phyloP scores from a whole-genome alignment of 2,888 invertebrate species.

The Ceraclea dissimilis region DNA sequence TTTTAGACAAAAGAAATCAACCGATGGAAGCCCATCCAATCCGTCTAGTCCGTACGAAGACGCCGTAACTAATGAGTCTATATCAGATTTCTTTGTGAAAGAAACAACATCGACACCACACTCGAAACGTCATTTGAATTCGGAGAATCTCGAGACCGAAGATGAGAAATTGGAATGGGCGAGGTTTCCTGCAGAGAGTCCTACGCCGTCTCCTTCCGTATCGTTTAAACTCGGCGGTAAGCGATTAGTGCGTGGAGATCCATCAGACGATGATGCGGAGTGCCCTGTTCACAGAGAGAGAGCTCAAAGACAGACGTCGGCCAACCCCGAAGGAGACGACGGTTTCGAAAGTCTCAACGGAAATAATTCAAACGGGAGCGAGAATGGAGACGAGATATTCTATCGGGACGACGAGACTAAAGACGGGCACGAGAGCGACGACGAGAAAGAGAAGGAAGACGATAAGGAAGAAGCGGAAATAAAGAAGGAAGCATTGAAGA shows the following conservation, averaged over 20 bases:
- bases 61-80: not conserved
- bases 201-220: conserved; percentile 19
- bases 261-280: conserved; percentile 14
- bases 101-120: not conserved
- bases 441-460: conserved; percentile 41
- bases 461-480: conserved; percentile 29
- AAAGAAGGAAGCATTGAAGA: conserved; percentile 28
- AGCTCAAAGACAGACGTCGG: conserved; percentile 6
- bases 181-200: not conserved
- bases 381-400: conserved; percentile 24
- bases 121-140: not conserved
- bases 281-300: conserved; percentile 11
- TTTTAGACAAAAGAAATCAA: not conserved
- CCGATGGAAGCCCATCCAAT: not conserved
- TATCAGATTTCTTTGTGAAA: not conserved
- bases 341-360: conserved; percentile 82
- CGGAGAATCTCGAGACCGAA: not conserved
- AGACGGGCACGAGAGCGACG: conserved; percentile 31
- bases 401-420: conserved; percentile 12
- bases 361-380: conserved; percentile 67
- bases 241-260: conserved; percentile 7
- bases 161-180: conserved; percentile 13
- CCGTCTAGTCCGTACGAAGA: not conserved
- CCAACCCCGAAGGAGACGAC: conserved; percentile 58
- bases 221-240: conserved; percentile 17